phyloP scores from a whole-genome alignment of 2,113 vertebrate species.

The Tyrannus savana region DNA sequence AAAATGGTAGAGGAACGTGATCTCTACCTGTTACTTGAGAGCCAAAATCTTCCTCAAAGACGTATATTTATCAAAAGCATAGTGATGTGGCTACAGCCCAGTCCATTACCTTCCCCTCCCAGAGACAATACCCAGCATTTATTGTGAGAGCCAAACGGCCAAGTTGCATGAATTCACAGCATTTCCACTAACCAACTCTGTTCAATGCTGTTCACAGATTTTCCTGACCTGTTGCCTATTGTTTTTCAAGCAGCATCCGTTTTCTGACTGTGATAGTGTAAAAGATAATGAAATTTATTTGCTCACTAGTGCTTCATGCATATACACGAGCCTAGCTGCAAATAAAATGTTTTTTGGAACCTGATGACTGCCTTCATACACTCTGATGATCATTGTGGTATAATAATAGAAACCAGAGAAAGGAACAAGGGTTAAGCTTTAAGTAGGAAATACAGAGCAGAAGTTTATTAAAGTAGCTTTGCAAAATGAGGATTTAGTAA shows the following conservation, averaged over 20 bases:
- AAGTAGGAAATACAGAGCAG: not conserved
- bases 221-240: not conserved
- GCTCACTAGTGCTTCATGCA: not conserved
- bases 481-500: not conserved
- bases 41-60: not conserved
- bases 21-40: not conserved
- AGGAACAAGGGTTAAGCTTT: not conserved
- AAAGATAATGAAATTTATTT: not conserved
- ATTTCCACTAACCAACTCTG: not conserved
- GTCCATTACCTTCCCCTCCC: not conserved
- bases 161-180: not conserved
- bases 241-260: not conserved
- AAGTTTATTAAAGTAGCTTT: not conserved
- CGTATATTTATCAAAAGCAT: not conserved
- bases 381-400: not conserved
- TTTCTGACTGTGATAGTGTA: not conserved
- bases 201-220: not conserved
- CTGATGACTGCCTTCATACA: not conserved
- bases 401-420: not conserved
- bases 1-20: not conserved
- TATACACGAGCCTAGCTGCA: not conserved
- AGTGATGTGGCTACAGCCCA: not conserved
- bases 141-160: not conserved
- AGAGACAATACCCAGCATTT: not conserved
- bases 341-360: not conserved